phyloP scores from a whole-genome alignment of 2,888 invertebrate species.

The Tromatobia lineatoria region DNA sequence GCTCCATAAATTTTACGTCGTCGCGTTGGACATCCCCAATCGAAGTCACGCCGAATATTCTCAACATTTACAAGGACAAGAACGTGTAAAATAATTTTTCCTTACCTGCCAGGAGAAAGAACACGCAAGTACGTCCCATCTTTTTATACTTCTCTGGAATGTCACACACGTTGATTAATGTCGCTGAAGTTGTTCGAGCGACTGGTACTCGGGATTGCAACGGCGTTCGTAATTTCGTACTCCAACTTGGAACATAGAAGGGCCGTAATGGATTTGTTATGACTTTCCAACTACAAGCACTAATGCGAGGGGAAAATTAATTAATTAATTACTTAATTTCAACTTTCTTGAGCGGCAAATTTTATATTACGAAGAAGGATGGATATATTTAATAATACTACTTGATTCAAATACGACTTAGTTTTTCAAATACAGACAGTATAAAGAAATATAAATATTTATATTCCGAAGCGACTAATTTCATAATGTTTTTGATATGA shows the following conservation, averaged over 20 bases:
- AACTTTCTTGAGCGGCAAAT: neutral
- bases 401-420: too few species aligned
- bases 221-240: neutral
- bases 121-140: conserved; percentile 74
- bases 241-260: conserved; percentile 21
- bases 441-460: too few species aligned
- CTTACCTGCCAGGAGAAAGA: conserved; percentile 77
- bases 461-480: too few species aligned
- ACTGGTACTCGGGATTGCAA: neutral
- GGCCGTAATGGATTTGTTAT: neutral
- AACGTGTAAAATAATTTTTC: conserved; percentile 35
- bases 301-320: neutral
- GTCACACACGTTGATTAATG: neutral
- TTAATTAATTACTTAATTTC: neutral
- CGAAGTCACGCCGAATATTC: neutral
- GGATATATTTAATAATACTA: too few species aligned
- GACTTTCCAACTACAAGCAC: neutral
- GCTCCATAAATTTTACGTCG: conserved; percentile 22
- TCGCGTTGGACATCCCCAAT: neutral
- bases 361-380: too few species aligned
- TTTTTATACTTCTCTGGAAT: conserved; percentile 38
- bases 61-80: conserved; percentile 35
- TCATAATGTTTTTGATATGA: too few species aligned
- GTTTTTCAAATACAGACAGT: too few species aligned
- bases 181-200: neutral